Evolutionary conservation across 2,888 invertebrate species (phyloP).

Genomic region (Anthophora plumipes): DNA sequence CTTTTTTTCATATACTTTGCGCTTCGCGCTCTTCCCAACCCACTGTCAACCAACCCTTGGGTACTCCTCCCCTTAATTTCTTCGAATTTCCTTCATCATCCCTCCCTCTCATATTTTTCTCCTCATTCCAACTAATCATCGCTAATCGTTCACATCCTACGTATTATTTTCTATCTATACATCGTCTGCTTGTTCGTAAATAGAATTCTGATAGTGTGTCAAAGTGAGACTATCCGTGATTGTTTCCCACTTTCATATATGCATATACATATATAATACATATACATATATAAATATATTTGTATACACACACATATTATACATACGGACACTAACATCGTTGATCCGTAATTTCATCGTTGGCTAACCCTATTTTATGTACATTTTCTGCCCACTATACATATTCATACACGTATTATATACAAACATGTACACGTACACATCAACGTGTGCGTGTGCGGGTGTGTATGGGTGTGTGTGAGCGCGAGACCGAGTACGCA

Average conservation of each 20-base stretch:
- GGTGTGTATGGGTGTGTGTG: too few relatives aligned
- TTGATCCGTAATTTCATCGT: background rate
- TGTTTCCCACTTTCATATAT: too few relatives aligned
- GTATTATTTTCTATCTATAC: background rate
- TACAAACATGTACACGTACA: slow-evolving; percentile 34
- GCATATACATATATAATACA: too few relatives aligned
- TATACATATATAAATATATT: too few relatives aligned
- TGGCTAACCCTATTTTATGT: slow-evolving; percentile 8
- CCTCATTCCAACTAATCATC: background rate
- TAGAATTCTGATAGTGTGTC: slow-evolving; percentile 1
- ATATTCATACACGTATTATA: slow-evolving; percentile 21
- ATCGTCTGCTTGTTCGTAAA: slow-evolving; percentile 9
- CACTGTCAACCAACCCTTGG: too few relatives aligned
- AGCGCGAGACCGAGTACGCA: too few relatives aligned
- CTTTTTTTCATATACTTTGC: slow-evolving; percentile 45
- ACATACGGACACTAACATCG: too few relatives aligned
- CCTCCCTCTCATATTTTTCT: background rate
- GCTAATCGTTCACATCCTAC: slow-evolving; percentile 7
- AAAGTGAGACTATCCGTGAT: too few relatives aligned
- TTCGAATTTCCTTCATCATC: background rate
- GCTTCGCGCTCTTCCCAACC: background rate
- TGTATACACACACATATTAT: too few relatives aligned
- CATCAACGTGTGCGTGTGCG: background rate
- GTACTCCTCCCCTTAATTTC: too few relatives aligned
- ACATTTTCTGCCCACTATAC: slow-evolving; percentile 19